Evolutionary conservation across 2,797 vertebrate species (phyloP).

Genomic region (Tapirus indicus): DNA sequence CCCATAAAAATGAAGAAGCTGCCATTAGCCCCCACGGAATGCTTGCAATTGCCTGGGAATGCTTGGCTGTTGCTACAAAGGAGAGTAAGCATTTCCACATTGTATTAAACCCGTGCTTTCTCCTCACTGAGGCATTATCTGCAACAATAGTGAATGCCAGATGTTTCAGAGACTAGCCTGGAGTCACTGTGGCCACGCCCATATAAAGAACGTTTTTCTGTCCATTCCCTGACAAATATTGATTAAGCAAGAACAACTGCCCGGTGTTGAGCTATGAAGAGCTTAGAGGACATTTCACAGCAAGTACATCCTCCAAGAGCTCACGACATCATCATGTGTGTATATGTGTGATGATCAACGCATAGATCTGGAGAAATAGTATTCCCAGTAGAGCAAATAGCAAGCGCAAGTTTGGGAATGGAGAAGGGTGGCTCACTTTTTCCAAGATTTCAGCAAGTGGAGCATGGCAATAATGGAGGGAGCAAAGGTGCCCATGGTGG

Average conservation of each 20-base stretch:
- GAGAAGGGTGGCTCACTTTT: rapidly evolving
- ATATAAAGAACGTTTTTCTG: conserved; percentile 19
- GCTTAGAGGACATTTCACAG: neutral
- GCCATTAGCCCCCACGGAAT: neutral
- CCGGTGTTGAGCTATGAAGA: rapidly evolving
- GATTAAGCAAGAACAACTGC: rapidly evolving
- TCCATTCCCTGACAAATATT: neutral
- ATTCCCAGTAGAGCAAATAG: too few relatives aligned
- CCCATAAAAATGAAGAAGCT: conserved; percentile 60
- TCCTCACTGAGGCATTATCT: conserved; percentile 65
- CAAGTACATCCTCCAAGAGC: rapidly evolving
- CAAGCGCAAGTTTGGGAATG: rapidly evolving
- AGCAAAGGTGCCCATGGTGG: rapidly evolving
- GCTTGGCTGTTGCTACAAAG: neutral
- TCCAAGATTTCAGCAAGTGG: neutral
- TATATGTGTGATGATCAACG: neutral
- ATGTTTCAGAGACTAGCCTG: conserved; percentile 26
- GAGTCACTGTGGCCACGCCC: neutral
- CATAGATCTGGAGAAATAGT: neutral
- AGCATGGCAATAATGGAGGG: rapidly evolving
- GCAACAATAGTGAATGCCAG: conserved; percentile 53
- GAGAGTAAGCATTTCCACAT: conserved; percentile 8
- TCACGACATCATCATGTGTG: rapidly evolving
- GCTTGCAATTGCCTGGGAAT: neutral
- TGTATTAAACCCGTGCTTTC: neutral